Conservation (phyloP, 2,888 invertebrate genomes). For the Exocentrus adspersus region DNA sequence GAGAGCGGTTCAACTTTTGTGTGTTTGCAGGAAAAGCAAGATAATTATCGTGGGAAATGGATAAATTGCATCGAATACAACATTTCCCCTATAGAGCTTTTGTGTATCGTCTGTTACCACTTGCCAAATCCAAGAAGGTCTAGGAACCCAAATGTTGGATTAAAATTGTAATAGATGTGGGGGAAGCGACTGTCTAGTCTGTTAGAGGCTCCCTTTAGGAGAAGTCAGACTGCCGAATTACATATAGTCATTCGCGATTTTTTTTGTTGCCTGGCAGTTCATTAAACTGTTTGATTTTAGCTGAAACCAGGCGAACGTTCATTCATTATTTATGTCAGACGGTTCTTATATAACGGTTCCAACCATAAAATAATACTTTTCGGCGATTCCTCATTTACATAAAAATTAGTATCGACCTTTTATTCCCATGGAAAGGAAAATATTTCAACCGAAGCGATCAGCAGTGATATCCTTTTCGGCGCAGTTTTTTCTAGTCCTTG, state of each 20-base stretch:
- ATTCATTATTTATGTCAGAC: constrained; percentile 44
- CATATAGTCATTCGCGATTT: constrained; percentile 59
- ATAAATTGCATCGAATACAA: constrained; percentile 1
- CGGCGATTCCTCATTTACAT: constrained; percentile 32
- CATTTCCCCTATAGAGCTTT: constrained; percentile 13
- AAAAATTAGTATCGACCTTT: constrained; percentile 14
- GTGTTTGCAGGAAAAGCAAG: not conserved
- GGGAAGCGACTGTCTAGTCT: constrained; percentile 52
- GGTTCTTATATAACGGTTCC: constrained; percentile 39
- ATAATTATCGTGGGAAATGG: constrained; percentile 9
- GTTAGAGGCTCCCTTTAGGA: constrained; percentile 56
- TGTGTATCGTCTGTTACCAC: constrained; percentile 26
- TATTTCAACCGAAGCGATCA: not conserved
- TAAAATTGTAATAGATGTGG: constrained; percentile 56
- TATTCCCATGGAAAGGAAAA: not conserved
- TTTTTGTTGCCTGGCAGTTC: constrained; percentile 54
- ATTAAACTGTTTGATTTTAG: constrained; percentile 54
- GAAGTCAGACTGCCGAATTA: constrained; percentile 55
- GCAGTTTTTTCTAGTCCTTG: too few relatives aligned
- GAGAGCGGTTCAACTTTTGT: not conserved
- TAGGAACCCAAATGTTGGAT: constrained; percentile 56
- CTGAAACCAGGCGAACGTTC: constrained; percentile 41
- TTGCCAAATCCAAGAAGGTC: constrained; percentile 50
- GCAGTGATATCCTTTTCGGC: too few relatives aligned
- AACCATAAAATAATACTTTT: constrained; percentile 33